Percentiles rank a stretch among this genome's conserved stretches.
phyloP scores from a whole-genome alignment of 2,113 vertebrate species.

The Oncorhynchus nerka region DNA sequence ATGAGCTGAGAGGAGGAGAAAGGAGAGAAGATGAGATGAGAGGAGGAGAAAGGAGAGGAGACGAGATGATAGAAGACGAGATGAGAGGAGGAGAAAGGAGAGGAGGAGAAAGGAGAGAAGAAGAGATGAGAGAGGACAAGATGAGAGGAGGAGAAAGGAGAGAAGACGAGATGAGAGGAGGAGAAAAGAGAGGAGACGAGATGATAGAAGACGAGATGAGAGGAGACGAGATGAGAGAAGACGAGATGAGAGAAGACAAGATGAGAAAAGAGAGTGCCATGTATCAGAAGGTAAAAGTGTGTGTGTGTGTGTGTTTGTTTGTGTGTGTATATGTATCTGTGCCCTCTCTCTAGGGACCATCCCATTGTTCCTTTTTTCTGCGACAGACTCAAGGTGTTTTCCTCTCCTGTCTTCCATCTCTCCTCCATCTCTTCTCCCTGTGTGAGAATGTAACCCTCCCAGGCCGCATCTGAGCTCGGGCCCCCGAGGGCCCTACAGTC shows the following conservation, averaged over 20 bases:
- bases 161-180: no score
- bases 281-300: no score
- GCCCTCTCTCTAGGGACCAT: slow-evolving; percentile 26
- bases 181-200: no score
- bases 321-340: background rate
- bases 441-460: slow-evolving; percentile 64
- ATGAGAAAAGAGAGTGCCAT: slow-evolving; percentile 11
- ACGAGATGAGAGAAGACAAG: background rate
- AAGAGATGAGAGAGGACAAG: no score
- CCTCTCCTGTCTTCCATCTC: slow-evolving; percentile 53
- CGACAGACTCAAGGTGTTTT: slow-evolving; percentile 68
- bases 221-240: background rate
- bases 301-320: background rate
- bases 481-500: slow-evolving; percentile 66
- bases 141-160: no score
- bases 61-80: no score
- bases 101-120: no score
- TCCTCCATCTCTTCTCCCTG: slow-evolving; percentile 60
- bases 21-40: no score
- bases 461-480: slow-evolving; percentile 75
- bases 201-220: no score
- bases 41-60: no score
- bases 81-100: no score
- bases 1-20: background rate
- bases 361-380: slow-evolving; percentile 58